phyloP scores from a whole-genome alignment of 1,140 invertebrate species.

The Oncopeltus fasciatus region DNA sequence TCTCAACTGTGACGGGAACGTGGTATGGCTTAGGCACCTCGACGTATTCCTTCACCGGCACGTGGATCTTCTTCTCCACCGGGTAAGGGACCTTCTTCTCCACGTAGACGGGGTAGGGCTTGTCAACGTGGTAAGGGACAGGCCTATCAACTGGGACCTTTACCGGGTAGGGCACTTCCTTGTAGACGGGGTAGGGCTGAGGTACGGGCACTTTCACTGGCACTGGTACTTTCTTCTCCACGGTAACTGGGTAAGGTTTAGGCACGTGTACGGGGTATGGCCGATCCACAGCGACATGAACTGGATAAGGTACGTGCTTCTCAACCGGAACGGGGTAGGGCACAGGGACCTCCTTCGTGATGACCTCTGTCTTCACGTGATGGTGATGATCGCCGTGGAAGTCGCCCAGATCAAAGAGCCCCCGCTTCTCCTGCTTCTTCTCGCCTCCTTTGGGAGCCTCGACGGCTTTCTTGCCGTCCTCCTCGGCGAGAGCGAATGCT shows the following conservation, averaged over 20 bases:
- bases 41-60: constrained; percentile 18
- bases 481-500: too few species aligned
- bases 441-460: not conserved
- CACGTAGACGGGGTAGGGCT: constrained; percentile 40
- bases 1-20: constrained; percentile 42
- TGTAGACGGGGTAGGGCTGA: constrained; percentile 39
- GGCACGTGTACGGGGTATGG: constrained; percentile 17
- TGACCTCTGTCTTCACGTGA: not conserved
- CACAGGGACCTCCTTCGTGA: constrained; percentile 6
- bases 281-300: constrained; percentile 17
- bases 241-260: constrained; percentile 21
- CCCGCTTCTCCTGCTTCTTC: not conserved
- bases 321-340: constrained; percentile 22
- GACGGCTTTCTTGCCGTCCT: not conserved
- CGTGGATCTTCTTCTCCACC: constrained; percentile 20
- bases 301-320: constrained; percentile 22
- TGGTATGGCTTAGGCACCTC: constrained; percentile 28
- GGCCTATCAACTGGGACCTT: constrained; percentile 37
- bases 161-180: constrained; percentile 37
- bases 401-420: not conserved
- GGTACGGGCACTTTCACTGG: constrained; percentile 20
- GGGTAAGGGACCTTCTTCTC: constrained; percentile 50
- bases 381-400: not conserved
- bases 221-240: constrained; percentile 21
- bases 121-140: constrained; percentile 32